phyloP scores from a whole-genome alignment of 2,888 invertebrate genomes.

The Lepidonotus clava region DNA sequence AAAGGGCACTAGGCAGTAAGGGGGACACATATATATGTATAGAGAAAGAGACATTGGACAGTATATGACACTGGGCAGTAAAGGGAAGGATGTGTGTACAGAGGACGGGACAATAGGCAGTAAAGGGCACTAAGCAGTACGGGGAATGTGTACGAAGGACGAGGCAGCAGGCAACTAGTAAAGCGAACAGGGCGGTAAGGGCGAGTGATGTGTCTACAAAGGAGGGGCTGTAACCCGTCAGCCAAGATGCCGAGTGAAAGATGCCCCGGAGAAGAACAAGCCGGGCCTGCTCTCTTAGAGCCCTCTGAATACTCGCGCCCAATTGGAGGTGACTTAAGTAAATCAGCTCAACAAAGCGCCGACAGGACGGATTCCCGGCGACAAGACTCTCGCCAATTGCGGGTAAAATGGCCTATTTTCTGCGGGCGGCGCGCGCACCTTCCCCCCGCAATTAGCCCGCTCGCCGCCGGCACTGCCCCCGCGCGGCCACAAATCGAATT shows the following conservation, averaged over 20 bases:
- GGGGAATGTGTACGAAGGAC: no score
- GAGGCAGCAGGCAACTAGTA: no score
- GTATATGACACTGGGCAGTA: no score
- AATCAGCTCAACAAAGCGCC: constrained; percentile 45
- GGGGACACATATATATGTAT: no score
- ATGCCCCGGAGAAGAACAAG: neutral
- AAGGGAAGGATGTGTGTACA: no score
- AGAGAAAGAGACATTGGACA: no score
- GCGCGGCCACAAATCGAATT: constrained; percentile 28
- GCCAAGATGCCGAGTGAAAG: neutral
- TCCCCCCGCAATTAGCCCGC: constrained; percentile 13
- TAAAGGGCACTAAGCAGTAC: no score
- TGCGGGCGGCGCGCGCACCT: neutral
- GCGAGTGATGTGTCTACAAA: no score
- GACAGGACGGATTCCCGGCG: constrained; percentile 35
- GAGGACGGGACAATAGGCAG: no score
- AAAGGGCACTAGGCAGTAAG: no score
- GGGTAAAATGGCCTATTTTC: constrained; percentile 50
- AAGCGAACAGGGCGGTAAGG: no score
- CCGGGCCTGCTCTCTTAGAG: neutral
- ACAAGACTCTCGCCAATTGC: constrained; percentile 38
- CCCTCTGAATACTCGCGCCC: neutral
- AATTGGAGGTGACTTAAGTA: constrained; percentile 44
- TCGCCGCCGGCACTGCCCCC: neutral
- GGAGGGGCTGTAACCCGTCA: neutral